Evolutionary conservation across 2,888 invertebrate species (phyloP).

Genomic region (Dascillus cervinus): DNA sequence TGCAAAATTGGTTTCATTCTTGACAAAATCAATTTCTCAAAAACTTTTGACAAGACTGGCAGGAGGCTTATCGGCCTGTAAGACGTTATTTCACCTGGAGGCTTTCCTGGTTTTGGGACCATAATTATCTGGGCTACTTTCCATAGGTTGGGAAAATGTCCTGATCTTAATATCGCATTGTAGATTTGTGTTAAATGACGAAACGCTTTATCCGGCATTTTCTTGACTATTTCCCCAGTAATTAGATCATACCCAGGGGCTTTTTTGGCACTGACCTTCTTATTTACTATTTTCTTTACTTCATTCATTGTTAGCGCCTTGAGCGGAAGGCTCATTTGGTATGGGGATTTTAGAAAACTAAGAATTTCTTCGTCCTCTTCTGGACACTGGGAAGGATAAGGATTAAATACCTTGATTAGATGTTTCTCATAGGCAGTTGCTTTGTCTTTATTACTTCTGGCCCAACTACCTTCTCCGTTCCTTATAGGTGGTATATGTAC

Average conservation of each 20-base stretch:
- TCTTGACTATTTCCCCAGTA: no score
- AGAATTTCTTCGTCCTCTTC: conserved; percentile 9
- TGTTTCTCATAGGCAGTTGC: conserved; percentile 17
- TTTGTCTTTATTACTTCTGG: conserved; percentile 15
- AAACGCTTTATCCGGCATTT: no score
- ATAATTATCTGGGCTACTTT: no score
- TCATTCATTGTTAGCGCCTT: no score
- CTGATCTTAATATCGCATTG: no score
- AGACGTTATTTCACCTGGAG: no score
- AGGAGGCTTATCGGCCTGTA: no score
- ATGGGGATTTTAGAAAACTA: conserved; percentile 6
- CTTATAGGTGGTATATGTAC: conserved; percentile 13
- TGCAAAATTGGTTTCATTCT: conserved; percentile 8
- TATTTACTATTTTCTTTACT: conserved; percentile 7
- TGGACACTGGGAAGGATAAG: conserved; percentile 8
- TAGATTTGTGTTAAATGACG: no score
- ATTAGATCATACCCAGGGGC: no score
- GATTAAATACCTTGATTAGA: conserved; percentile 16
- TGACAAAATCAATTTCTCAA: conserved; percentile 17
- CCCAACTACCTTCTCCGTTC: conserved; percentile 15
- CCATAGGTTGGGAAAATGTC: no score
- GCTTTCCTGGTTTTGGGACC: no score
- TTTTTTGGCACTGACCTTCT: conserved; percentile 11
- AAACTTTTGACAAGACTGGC: no score
- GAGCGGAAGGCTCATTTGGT: conserved; percentile 10